These are phyloP conservation scores for Lasioglossum zephyrum DNA, from an alignment of 2,888 invertebrate species.

Conservation along the genomic window DNA sequence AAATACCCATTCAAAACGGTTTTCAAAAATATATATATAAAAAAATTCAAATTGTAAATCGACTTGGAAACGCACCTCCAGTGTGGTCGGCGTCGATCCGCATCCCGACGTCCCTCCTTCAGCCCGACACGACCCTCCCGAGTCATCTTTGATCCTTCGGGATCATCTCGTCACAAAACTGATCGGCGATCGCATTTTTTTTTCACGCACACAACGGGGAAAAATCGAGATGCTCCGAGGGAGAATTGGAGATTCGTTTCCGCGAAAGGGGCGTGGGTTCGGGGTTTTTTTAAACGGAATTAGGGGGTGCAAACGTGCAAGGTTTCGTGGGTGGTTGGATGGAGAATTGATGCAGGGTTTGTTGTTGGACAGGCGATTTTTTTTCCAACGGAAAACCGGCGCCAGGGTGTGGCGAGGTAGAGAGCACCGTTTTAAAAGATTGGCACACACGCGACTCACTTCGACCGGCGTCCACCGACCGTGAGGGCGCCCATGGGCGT, in stretches of 20 bases:
- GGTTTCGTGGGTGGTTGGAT: background rate
- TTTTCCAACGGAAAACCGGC: slow-evolving; percentile 48
- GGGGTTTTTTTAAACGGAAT: background rate
- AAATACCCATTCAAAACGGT: background rate
- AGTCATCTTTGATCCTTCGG: slow-evolving; percentile 16
- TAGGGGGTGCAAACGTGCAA: background rate
- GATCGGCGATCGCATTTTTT: background rate
- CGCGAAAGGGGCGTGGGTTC: slow-evolving; percentile 2
- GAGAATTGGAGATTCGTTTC: background rate
- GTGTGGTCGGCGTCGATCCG: slow-evolving; percentile 26
- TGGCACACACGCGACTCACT: slow-evolving; percentile 59
- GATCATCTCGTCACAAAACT: slow-evolving; percentile 24
- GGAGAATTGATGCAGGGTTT: background rate
- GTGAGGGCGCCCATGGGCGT: slow-evolving; percentile 48
- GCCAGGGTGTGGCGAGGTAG: slow-evolving; percentile 78
- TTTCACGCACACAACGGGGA: background rate
- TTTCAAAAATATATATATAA: background rate
- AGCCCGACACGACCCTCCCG: background rate
- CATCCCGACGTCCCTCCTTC: slow-evolving; percentile 33
- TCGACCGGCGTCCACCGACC: slow-evolving; percentile 74
- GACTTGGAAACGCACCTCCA: slow-evolving; percentile 36
- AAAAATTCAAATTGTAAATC: background rate
- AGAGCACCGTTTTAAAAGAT: slow-evolving; percentile 72
- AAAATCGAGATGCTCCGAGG: background rate
- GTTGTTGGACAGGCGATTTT: slow-evolving; percentile 14